Evolutionary conservation across 2,888 invertebrate genomes (phyloP), one percentile per base, ranked within the genome.

Genomic region (Ephialtes manifestator): DNA sequence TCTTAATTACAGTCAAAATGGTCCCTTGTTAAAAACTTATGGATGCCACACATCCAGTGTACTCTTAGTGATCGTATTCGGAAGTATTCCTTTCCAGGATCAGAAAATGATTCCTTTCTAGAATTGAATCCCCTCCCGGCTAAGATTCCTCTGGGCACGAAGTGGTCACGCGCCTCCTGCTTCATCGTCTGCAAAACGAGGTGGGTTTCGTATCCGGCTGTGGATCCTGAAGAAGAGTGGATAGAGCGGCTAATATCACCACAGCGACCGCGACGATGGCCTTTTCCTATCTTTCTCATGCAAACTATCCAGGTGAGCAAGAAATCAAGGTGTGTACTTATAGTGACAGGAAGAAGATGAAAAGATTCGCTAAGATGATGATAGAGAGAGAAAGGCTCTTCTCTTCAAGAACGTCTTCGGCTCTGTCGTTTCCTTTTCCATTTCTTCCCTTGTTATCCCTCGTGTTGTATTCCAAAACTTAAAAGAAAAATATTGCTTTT

Each of bases 281-380:
- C 90, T 90, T 89, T 86, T 86, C 83, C 77, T 77, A 88, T 90
- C 90, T 87, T 89, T 87, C 86, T 90, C 91, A 74, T 83, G 88
- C 88, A 86, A 87, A 84, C 78, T 83, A 31, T 81, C 76, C 72
- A 20, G 51, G 82, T 55, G 79, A 76, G 71, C 70, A 46, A 84
- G 60, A 74, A 53, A 67, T 77, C 71, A 28, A 70, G 65, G 55
- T 46, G 60, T 60, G 58, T 83, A 60, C 72, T 55, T 39, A 67
- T 51, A 58, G 72, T 65, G 83, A 79, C 65, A 78, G 80, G 76
- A 67, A 81, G 72, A 84, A 82, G 72, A 80, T 35, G 77, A 79
- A 85, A 76, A 58, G 77, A 80, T 71, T 48, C 68, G 68, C 80
- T 72, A 87, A 84, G 78, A 65, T 31, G 43, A 84, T 65, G 43